Conservation (phyloP, 2,888 invertebrate species). For the Tiphia femorata region DNA sequence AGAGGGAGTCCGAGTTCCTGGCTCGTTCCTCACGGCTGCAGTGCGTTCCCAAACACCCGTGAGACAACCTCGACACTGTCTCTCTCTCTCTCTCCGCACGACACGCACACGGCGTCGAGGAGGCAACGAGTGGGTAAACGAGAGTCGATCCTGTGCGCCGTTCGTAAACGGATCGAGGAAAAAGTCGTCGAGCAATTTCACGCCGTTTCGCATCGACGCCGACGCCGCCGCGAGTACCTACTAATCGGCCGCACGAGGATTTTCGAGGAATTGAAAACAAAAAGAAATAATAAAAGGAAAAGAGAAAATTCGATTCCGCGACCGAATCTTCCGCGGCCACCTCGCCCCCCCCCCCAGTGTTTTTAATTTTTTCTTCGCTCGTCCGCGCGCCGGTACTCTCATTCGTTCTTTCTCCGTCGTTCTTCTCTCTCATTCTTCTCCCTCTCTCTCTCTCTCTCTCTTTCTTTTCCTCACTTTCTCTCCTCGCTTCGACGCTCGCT, state of each 20-base stretch:
- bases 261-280: too few species aligned
- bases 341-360: too few species aligned
- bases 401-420: neutral
- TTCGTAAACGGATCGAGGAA: constrained; percentile 1
- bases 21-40: constrained; percentile 48
- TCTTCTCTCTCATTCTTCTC: neutral
- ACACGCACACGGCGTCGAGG: constrained; percentile 19
- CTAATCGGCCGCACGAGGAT: too few species aligned
- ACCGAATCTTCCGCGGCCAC: too few species aligned
- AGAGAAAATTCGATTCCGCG: too few species aligned
- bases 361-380: too few species aligned
- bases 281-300: too few species aligned
- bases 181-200: too few species aligned
- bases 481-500: neutral
- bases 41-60: constrained; percentile 48
- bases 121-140: constrained; percentile 27
- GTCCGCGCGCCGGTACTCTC: constrained; percentile 13
- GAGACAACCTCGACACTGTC: constrained; percentile 43
- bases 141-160: neutral
- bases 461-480: neutral
- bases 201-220: too few species aligned
- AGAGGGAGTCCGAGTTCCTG: constrained; percentile 51
- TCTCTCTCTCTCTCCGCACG: too few species aligned
- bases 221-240: too few species aligned
- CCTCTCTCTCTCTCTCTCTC: neutral